phyloP scores from a whole-genome alignment of 2,888 invertebrate species.

The Ryuthela nishihirai region DNA sequence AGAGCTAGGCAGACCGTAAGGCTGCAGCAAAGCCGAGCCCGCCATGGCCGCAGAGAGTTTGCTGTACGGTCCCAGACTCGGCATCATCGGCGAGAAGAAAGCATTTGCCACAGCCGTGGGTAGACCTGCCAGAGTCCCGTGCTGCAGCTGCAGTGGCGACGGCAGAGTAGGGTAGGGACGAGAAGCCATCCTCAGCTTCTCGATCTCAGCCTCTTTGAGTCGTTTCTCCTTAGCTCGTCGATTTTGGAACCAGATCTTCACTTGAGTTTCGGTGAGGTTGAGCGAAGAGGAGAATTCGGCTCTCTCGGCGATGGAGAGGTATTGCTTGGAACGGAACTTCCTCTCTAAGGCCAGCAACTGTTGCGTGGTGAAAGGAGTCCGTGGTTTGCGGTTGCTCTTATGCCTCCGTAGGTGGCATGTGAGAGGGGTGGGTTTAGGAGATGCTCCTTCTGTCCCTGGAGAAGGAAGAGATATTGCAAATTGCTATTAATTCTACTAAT shows the following conservation, averaged over 20 bases:
- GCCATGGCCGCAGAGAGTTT: constrained; percentile 11
- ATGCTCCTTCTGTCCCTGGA: constrained; percentile 24
- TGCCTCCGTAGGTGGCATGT: constrained; percentile 72
- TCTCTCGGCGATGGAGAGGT: constrained; percentile 88
- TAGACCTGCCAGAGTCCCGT: constrained; percentile 14
- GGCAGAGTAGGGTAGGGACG: constrained; percentile 49
- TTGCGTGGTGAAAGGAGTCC: constrained; percentile 92
- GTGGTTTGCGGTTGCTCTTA: constrained; percentile 90
- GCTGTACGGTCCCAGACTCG: constrained; percentile 8
- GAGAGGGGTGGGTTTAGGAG: constrained; percentile 33
- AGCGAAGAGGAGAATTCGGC: constrained; percentile 90
- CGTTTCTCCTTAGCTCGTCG: constrained; percentile 90
- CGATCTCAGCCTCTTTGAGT: constrained; percentile 91
- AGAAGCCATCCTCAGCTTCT: constrained; percentile 81
- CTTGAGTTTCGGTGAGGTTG: constrained; percentile 89
- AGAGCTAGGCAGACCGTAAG: constrained; percentile 27
- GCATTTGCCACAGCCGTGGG: constrained; percentile 29
- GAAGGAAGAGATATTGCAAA: neutral
- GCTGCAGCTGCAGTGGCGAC: constrained; percentile 21
- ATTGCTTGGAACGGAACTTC: constrained; percentile 91
- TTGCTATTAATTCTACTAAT: too few species aligned
- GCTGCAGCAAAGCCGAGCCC: constrained; percentile 19
- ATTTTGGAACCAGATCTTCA: constrained; percentile 64
- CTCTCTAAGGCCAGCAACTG: constrained; percentile 85
- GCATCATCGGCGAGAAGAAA: constrained; percentile 22